Base-by-base conservation (phyloP, 2,797 vertebrate species). In the Enteromius paludinosus region DNA sequence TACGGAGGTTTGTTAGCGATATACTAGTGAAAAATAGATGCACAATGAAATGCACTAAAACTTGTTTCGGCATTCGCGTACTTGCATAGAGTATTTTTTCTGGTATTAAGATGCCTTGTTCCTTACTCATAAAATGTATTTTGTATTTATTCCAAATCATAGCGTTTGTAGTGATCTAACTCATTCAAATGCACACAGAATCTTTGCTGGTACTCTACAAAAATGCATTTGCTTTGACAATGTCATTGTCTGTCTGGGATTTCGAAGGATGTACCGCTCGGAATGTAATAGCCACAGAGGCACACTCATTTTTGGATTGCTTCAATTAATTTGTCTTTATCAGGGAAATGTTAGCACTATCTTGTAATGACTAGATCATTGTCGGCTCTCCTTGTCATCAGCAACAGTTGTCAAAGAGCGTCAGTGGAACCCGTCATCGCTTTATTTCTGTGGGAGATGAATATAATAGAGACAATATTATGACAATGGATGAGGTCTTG, bases 111-210 rank as follows among this genome's bases (percentile, higher is more conserved):
- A 54, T 73, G 4, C 3, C 23, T 23, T 23, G 33, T 15, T 73
- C 8, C 30, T 68, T 12, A 61, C 30, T 62, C 4, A 3, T 52
- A n/a, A 64, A 18, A 38, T 15, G 3, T 81, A 86, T 84, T 87
- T 88, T 90, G 86, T 89, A 89, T 88, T 90, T 89, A 65, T 87
- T 85, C 10, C 72, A 52, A 43, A 64, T 61, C 23, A 69, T n/a
- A 74, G 59, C 12, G 2, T 64, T 35, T 43, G 5, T 23, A 45
- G 6, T 23, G 54, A 49, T 41, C 56, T 15, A n/a, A 25, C 68
- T 79, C 33, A 78, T 79, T 87, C 54, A 35, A 45, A 78, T 77
- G 18, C 81, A 75, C 61, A 43, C 59, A 47, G 17, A 49, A 28
- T 68, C 49, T 47, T 82, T 68, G 33, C 47, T n/a, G 49, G 74